phyloP scores from a whole-genome alignment of 2,888 invertebrate species.

The Aplocera efformata region DNA sequence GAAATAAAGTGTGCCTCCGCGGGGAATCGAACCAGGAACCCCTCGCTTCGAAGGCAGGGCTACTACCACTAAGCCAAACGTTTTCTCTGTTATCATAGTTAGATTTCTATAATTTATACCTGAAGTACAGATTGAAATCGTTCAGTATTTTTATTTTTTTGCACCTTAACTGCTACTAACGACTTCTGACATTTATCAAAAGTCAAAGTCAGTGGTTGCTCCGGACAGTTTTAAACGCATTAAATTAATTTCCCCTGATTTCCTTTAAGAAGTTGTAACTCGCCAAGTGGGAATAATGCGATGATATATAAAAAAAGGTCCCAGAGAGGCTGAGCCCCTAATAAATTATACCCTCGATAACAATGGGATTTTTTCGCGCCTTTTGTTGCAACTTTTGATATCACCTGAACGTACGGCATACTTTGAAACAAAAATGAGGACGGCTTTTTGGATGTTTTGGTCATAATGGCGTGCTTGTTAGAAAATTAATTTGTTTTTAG shows the following conservation, averaged over 20 bases:
- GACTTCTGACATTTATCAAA: conserved; percentile 61
- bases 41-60: no score
- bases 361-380: conserved; percentile 79
- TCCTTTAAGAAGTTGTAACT: conserved; percentile 81
- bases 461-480: conserved; percentile 9
- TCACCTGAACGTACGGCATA: conserved; percentile 67
- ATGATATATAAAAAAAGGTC: conserved; percentile 81
- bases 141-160: conserved; percentile 8
- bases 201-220: conserved; percentile 67
- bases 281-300: conserved; percentile 78
- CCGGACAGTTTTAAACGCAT: conserved; percentile 73
- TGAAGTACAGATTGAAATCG: no score
- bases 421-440: conserved; percentile 20
- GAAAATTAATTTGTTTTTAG: conserved; percentile 2
- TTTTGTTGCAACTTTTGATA: conserved; percentile 80
- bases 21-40: no score
- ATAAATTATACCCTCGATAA: conserved; percentile 81
- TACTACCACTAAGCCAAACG: no score
- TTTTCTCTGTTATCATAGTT: no score
- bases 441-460: conserved; percentile 16
- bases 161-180: conserved; percentile 14
- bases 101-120: no score
- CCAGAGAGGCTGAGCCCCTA: conserved; percentile 71
- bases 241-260: conserved; percentile 79
- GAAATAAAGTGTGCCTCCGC: no score